These are phyloP conservation scores for Pangasius djambal DNA, from an alignment of 2,797 vertebrate species.

Conservation along the genomic window DNA sequence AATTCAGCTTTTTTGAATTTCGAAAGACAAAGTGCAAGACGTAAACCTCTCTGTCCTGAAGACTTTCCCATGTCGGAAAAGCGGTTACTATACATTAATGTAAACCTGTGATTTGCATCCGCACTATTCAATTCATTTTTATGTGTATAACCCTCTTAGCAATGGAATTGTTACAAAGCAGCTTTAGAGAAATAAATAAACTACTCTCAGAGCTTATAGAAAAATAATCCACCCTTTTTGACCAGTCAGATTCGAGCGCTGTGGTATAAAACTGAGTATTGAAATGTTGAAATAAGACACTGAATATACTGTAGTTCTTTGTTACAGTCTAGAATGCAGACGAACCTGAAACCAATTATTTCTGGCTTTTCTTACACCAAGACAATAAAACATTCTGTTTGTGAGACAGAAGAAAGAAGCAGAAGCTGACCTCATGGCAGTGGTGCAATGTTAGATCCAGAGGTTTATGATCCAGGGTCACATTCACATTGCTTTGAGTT, in stretches of 20 bases:
- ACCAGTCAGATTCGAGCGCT: not conserved
- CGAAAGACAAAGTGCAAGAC: not conserved
- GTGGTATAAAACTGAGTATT: not conserved
- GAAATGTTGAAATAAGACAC: not conserved
- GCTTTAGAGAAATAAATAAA: no score
- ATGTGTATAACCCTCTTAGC: no score
- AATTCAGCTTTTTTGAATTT: not conserved
- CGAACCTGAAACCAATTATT: slow-evolving; percentile 60
- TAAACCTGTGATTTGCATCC: not conserved
- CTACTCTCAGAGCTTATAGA: not conserved
- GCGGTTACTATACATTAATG: not conserved
- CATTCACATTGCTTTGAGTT: slow-evolving; percentile 58
- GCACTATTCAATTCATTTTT: no score
- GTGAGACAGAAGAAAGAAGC: slow-evolving; percentile 67
- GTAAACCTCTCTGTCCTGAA: not conserved
- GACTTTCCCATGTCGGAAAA: not conserved
- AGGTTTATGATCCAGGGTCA: slow-evolving; percentile 68
- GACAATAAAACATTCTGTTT: slow-evolving; percentile 69
- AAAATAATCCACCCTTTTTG: not conserved
- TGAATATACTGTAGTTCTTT: not conserved
- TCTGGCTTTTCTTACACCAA: slow-evolving; percentile 64
- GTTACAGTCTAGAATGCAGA: not conserved
- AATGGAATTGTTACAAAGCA: no score
- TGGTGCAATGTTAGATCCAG: slow-evolving; percentile 49
- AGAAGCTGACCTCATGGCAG: slow-evolving; percentile 48